These are phyloP conservation scores for Danionella dracula DNA, from an alignment of 2,797 vertebrate species.

Conservation along the genomic window DNA sequence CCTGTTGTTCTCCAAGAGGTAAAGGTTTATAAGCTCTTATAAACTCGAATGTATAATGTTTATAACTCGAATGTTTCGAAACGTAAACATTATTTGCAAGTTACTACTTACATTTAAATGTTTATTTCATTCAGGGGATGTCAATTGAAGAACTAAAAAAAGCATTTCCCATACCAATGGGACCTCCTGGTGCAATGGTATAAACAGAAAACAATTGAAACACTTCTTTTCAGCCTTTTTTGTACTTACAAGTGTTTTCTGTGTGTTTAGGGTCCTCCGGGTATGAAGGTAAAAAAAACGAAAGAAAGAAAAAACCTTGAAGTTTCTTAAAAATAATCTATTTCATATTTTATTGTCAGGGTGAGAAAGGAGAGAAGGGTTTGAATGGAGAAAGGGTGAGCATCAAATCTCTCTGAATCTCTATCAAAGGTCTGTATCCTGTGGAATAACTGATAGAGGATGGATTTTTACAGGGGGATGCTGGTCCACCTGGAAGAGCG, in stretches of 20 bases:
- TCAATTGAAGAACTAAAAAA: slow-evolving; percentile 63
- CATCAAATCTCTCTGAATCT: background rate
- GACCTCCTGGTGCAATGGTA: slow-evolving; percentile 69
- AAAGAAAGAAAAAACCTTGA: background rate
- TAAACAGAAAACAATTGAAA: slow-evolving; percentile 39
- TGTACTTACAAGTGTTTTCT: background rate
- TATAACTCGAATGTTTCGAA: too few species aligned
- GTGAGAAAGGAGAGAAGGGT: slow-evolving; percentile 67
- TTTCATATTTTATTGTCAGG: slow-evolving; percentile 55
- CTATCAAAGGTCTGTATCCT: background rate
- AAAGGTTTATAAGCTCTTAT: background rate
- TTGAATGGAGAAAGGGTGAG: slow-evolving; percentile 65
- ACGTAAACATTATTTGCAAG: too few species aligned
- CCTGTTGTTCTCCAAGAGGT: slow-evolving; percentile 68
- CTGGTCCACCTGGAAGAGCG: slow-evolving; percentile 65
- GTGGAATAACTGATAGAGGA: slow-evolving; percentile 16
- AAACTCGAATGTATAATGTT: too few species aligned
- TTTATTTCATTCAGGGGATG: slow-evolving; percentile 56
- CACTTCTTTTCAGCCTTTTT: background rate
- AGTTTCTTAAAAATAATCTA: background rate
- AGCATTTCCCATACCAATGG: slow-evolving; percentile 69
- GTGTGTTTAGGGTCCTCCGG: slow-evolving; percentile 61
- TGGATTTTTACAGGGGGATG: slow-evolving; percentile 64
- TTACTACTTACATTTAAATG: too few species aligned
- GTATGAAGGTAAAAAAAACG: slow-evolving; percentile 66